Base-by-base conservation (phyloP, 2,888 invertebrate species). In the Cabera pusaria region DNA sequence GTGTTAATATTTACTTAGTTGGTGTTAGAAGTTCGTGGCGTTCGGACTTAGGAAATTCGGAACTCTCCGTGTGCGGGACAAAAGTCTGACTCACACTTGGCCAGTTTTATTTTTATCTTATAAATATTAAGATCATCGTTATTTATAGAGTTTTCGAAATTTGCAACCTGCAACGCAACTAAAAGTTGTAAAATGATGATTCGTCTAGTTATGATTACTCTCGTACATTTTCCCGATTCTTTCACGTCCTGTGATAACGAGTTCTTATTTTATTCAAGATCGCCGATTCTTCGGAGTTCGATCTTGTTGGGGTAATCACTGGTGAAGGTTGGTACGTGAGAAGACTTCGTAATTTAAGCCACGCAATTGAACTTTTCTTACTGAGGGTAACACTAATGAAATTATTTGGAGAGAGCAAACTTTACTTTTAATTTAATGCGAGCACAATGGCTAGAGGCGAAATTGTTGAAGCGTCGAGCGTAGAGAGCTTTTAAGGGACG, bases 231-330 rank as follows among this genome's bases (percentile, higher is more conserved):
- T 14, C 27, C 21, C 7, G 17, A n/a, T n/a, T 5, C 6, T 36
- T 14, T 28, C 28, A 24, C 28, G 23, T 28, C 9, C 11, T 5
- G 12, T 1, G 7, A 28, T 46, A 34, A 51, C 44, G 39, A 43
- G 43, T 37, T 56, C 31, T 57, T 65, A 61, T 73, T 65, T 60
- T 65, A 59, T 72, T 66, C 59, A 64, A 49, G 35, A 60, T 22
- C 32, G 5, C 17, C 6, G 49, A 59, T 51, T 61, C 50, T 56
- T 52, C 34, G 52, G 10, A 45, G 59, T 47, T 56, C 51, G 52
- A 51, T 63, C 63, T 61, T 61, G 61, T 60, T 59, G 52, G 64
- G 55, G 55, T 64, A 64, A 64, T 62, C 60, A 43, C 36, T 50
- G 47, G 44, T 46, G 48, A 39, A 51, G 33, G 44, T 36, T 50